Evolutionary conservation across 2,888 invertebrate species (phyloP), one percentile per base, ranked within the genome.

Genomic region (Phymatocera aterrima): DNA sequence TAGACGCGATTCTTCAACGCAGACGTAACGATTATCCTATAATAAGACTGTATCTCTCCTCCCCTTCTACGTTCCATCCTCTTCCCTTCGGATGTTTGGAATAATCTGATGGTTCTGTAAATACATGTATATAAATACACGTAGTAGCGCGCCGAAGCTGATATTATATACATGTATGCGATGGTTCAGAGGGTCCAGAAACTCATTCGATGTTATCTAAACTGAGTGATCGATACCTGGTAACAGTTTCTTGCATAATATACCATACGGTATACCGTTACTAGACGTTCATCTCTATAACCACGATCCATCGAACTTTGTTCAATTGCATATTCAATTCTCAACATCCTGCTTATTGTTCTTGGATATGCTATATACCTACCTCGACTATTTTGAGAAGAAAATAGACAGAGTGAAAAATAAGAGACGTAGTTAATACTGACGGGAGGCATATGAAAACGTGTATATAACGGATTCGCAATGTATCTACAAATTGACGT

Each of bases 311-410:
- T 37, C 61, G 18, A 37, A 37, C 37, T 34, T 37, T 37, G 21
- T 64, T 64, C 61, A 64, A 64, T 64, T 64, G n/a, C n/a, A n/a
- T n/a, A 57, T 57, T 57, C 57, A 57, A 57, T 57, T 57, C 57
- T 28, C 57, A 57, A 57, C 57, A 57, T 57, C 28, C 57, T 57
- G 28, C 57, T 57, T 28, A 28, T 28, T 57, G 57, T 57, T 28
- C 57, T 57, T 57, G 12, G 12, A 15, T 28, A 21, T 10, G 28
- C 15, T 28, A 57, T 8, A 46, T 18, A 15, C 28, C 28, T 28
- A 1, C n/a, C n/a, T n/a, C n/a, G n/a, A n/a, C n/a, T n/a, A n/a
- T n/a, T n/a, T n/a, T n/a, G n/a, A n/a, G n/a, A 4, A 28, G 28
- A 24, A 2, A 54, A 54, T 10, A 2, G 24, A 8, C 21, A 15